Base-by-base conservation (phyloP, 1,140 invertebrate species). In the Andricus grossulariae region DNA sequence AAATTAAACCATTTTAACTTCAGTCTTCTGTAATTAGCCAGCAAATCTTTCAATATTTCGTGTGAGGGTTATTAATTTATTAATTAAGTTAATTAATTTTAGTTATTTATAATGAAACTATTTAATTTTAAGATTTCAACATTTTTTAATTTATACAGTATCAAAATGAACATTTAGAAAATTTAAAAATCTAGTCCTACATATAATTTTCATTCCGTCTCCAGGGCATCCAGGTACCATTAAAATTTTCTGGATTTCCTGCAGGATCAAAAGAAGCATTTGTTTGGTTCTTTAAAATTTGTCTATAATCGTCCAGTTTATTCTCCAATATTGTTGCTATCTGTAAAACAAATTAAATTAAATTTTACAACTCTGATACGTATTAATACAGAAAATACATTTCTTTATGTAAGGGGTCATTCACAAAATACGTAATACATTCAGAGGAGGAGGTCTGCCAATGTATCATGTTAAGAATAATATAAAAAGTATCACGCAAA, bases 161-260 rank as follows among this genome's bases (percentile, higher is more conserved):
- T 10, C n/a, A 25, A 60, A 25, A 60, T 32, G 7, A 60, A 57
- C 16, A 39, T 66, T 39, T 32, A 16, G 32, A 15, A n/a, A 16
- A 21, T 55, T 55, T 21, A 45, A 45, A 45, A 10, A 6, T 39
- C 8, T 6, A 11, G 39, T 45, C 10, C 10, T 16, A 66, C 7
- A 45, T 39, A 71, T 72, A 73, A 18, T 49, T 18, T 5, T 57
- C 74, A 72, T 76, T 75, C 15, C 13, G 91, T 75, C 15, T 66
- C 92, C 92, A 93, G 1, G 90, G 91, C 87, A 88, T 88, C 91
- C 91, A 93, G 3, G 84, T 86, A 54, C 85, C 85, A 78, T 88
- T 88, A 71, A 86, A 90, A 50, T 85, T 25, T n/a, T 77, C 49
- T 0, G 92, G 92, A 85, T 87, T 83, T 10, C 90, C 83, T 18